Evolutionary conservation across 2,797 vertebrate genomes (phyloP), one percentile per base, ranked within the genome.

Genomic region (Hyperoplus lanceolatus): DNA sequence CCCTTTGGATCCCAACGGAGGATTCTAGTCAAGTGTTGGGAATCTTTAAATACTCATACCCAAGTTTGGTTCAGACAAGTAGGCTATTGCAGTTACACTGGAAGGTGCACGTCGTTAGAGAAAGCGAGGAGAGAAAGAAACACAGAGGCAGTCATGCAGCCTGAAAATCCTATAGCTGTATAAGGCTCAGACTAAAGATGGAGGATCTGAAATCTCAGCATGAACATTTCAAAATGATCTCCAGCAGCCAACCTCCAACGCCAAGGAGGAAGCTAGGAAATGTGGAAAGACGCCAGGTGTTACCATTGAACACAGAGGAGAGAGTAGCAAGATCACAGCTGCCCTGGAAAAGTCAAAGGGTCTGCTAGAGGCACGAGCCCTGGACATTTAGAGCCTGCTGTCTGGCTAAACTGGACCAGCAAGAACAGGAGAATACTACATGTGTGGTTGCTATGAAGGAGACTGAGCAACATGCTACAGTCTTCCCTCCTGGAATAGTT

Each of bases 311-410:
- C 57, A 49, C 4, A 3, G 16, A 60, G 50, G 0, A 3, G 51
- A 55, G 43, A 21, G 0, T 51, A 43, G 36, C n/a, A 56, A 1
- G 6, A 54, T 16, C 18, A 8, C 4, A 5, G 3, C 50, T 51
- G n/a, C 8, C 15, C 1, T 12, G n/a, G 29, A 29, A 54, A 29
- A 29, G 53, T 4, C 53, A 12, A 11, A 21, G n/a, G 8, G 4
- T 18, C 8, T 11, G 50, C 50, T 18, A n/a, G 50, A 53, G 50
- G 11, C n/a, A 1, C 16, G 18, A 10, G 8, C 8, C n/a, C 50
- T 53, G 8, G 8, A 1, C n/a, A 11, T 4, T 18, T 10, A 53
- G 9, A 53, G 51, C n/a, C 51, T 18, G n/a, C 51, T 21, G 3
- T 5, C 4, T 11, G 9, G 51, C 18, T 21, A 14, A 50, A 13